phyloP scores from a whole-genome alignment of 2,888 invertebrate species.

The Limnephilus marmoratus region DNA sequence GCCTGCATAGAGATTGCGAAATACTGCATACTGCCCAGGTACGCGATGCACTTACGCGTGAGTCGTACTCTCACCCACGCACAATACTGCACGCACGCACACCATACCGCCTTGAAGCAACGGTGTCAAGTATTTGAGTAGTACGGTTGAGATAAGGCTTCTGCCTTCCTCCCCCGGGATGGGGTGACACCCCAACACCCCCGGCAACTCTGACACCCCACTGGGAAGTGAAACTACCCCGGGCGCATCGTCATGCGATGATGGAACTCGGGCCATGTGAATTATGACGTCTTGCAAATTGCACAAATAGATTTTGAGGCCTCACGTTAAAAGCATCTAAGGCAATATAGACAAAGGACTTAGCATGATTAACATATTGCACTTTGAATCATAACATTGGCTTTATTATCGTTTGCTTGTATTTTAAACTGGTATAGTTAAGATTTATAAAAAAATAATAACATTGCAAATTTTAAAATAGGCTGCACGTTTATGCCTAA shows the following conservation, averaged over 20 bases:
- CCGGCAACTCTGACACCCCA: constrained; percentile 3
- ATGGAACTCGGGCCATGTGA: constrained; percentile 13
- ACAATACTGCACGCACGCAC: constrained; percentile 55
- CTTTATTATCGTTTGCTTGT: neutral
- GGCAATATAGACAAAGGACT: neutral
- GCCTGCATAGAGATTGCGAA: neutral
- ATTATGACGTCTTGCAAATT: constrained; percentile 42
- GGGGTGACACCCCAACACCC: neutral
- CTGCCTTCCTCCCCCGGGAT: constrained; percentile 35
- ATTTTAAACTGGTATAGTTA: neutral
- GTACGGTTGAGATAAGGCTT: constrained; percentile 63
- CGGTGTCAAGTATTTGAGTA: constrained; percentile 65
- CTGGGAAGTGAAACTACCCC: constrained; percentile 15
- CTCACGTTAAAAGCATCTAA: neutral
- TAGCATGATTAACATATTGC: neutral
- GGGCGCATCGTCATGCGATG: constrained; percentile 32
- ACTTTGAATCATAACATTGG: neutral
- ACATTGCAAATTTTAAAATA: too few species aligned
- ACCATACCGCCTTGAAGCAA: constrained; percentile 54
- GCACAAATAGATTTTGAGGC: neutral
- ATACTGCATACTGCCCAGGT: neutral
- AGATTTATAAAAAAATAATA: neutral
- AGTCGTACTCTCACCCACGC: constrained; percentile 49
- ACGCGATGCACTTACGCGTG: constrained; percentile 26
- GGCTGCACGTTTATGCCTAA: too few species aligned